Base-by-base conservation (phyloP, 2,888 invertebrate species). In the Drosophila kambysellisi region DNA sequence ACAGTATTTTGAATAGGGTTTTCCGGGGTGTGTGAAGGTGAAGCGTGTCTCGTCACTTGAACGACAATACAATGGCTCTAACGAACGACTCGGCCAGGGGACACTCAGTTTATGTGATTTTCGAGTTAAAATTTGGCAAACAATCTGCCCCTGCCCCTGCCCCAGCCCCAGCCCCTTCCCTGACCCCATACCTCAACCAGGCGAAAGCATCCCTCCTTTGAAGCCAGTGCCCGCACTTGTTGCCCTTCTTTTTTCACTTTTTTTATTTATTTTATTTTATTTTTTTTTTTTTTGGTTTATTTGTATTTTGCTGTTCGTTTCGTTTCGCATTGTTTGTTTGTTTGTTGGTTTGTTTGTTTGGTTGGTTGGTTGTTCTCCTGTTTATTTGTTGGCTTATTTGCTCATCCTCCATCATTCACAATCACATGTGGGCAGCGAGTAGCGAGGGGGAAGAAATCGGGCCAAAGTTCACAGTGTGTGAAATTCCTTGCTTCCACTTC, bases 401-500 rank as follows among this genome's bases (percentile, higher is more conserved):
- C 74, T 73, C 78, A 76, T 69, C 71, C 80, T 69, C 51, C 71
- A 64, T 63, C 80, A 75, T 68, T 68, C 65, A 61, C 76, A 70
- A 64, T 77, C 71, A 62, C 76, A 65, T 67, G 52, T 72, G 74
- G 57, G 62, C n/a, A 9, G 29, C 3, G 43, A 17, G 29, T 3
- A 4, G 30, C 8, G n/a, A 32, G 20, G 29, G 2, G 4, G 20
- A 4, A 15, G 29, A 46, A 73, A 32, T 74, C 57, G 53, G 39
- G 29, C 58, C 68, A 69, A 30, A 68, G 76, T 87, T 81, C 79
- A 82, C 77, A 86, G 80, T 87, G 84, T 90, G 83, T 89, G 79
- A 86, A 91, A 89, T 89, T 86, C 84, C 79, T 84, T 78, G 77
- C 78, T 82, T 86, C 79, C 82, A 82, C 84, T 91, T 89, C 90